A percentile compares a stretch with the other conserved stretches of the same genome.
phyloP scores from a whole-genome alignment of 2,113 vertebrate genomes.

The Cervus canadensis region DNA sequence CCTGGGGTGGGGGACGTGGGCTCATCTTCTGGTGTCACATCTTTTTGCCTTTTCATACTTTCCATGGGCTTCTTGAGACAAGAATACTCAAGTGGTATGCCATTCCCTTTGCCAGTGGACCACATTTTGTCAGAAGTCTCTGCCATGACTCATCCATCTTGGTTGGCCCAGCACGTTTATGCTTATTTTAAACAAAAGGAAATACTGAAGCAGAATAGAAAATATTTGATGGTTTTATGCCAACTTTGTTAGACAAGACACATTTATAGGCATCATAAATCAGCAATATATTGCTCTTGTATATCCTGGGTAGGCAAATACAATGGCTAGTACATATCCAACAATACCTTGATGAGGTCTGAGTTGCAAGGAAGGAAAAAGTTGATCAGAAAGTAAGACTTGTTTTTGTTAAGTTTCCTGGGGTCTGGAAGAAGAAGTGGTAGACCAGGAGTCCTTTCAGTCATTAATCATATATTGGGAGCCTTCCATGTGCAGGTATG shows the following conservation, averaged over 20 bases:
- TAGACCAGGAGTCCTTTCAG: background rate
- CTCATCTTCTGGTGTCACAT: background rate
- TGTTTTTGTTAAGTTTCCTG: background rate
- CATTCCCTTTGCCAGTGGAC: background rate
- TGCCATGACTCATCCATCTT: background rate
- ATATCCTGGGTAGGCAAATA: background rate
- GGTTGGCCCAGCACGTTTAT: background rate
- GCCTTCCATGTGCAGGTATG: background rate
- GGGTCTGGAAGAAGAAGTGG: background rate
- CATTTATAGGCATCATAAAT: background rate
- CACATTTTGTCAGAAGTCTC: background rate
- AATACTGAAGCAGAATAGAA: background rate
- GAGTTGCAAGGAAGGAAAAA: background rate
- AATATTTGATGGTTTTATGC: background rate
- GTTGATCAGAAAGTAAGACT: background rate
- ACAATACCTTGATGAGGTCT: background rate
- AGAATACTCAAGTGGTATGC: background rate
- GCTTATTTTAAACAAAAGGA: slow-evolving; percentile 40
- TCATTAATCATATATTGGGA: background rate
- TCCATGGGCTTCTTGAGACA: background rate
- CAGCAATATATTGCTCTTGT: background rate
- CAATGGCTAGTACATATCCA: background rate
- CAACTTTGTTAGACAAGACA: background rate
- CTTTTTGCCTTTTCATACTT: background rate
- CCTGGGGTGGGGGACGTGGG: accelerated